Evolutionary conservation across 2,888 invertebrate genomes (phyloP).

Genomic region (Tineola bisselliella): DNA sequence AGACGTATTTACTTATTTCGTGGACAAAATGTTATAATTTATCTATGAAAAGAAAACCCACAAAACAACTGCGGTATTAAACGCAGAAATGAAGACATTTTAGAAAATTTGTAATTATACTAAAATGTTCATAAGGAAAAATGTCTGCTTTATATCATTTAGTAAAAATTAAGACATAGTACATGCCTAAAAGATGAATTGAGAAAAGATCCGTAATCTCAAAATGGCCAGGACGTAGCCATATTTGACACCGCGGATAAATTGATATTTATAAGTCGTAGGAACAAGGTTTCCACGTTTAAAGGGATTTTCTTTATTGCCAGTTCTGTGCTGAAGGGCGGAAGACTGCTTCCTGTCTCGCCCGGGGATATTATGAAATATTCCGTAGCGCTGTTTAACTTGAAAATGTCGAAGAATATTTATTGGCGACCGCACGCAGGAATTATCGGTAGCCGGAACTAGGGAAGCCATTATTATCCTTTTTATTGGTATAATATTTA

Average conservation of each 20-base stretch:
- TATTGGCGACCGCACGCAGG: slow-evolving; percentile 48
- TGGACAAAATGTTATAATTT: neutral
- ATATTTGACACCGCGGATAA: slow-evolving; percentile 62
- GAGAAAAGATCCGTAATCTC: slow-evolving; percentile 49
- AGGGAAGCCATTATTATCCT: slow-evolving; percentile 60
- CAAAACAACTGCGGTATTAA: neutral
- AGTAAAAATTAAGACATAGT: slow-evolving; percentile 18
- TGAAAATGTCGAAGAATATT: slow-evolving; percentile 65
- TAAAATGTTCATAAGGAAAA: slow-evolving; percentile 12
- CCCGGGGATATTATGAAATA: slow-evolving; percentile 62
- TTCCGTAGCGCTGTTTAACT: slow-evolving; percentile 44
- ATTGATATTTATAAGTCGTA: slow-evolving; percentile 66
- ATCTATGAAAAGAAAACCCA: neutral
- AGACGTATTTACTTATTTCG: neutral
- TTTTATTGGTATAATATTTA: slow-evolving; percentile 69
- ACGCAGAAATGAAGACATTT: neutral
- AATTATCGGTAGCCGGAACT: slow-evolving; percentile 61
- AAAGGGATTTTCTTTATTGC: slow-evolving; percentile 67
- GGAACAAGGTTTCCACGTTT: slow-evolving; percentile 56
- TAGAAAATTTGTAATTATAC: neutral
- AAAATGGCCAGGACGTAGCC: slow-evolving; percentile 53
- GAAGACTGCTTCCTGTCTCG: slow-evolving; percentile 52
- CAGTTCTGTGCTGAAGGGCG: slow-evolving; percentile 45
- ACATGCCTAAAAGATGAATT: slow-evolving; percentile 35
- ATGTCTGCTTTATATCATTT: slow-evolving; percentile 23